Evolutionary conservation across 2,797 vertebrate species (phyloP).

Genomic region (Pipistrellus kuhlii): DNA sequence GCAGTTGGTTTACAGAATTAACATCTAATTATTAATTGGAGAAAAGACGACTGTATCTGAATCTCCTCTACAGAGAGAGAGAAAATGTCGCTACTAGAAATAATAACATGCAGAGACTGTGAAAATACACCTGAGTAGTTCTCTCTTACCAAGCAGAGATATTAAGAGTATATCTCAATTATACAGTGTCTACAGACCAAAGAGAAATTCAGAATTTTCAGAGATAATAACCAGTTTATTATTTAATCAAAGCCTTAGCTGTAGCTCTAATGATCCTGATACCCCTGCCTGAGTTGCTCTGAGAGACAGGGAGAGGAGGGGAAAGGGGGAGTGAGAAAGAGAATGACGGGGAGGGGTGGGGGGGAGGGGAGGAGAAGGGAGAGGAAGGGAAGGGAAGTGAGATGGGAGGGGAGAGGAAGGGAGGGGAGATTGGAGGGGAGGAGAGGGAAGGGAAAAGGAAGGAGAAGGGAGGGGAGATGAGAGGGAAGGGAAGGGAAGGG

Average conservation of each 20-base stretch:
- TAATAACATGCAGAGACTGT: neutral
- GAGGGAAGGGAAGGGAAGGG: neutral
- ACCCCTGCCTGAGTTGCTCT: too few species aligned
- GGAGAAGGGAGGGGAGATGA: too few species aligned
- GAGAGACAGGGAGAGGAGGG: too few species aligned
- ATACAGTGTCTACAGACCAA: neutral
- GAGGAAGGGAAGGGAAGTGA: too few species aligned
- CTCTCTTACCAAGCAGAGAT: neutral
- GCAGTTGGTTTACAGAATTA: neutral
- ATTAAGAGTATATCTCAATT: neutral
- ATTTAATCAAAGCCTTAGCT: neutral
- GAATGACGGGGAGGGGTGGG: too few species aligned
- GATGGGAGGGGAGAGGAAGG: neutral
- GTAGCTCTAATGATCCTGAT: neutral
- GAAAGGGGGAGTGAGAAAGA: too few species aligned
- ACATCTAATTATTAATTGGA: conserved; percentile 16
- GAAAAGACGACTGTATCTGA: neutral
- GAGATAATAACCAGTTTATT: neutral
- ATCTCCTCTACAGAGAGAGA: neutral
- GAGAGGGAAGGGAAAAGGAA: neutral
- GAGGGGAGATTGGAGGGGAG: too few species aligned
- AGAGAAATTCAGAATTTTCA: neutral
- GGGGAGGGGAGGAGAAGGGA: neutral
- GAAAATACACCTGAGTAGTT: neutral
- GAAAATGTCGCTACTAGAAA: neutral